Conservation (phyloP, 2,113 vertebrate genomes). For the Podiceps cristatus region DNA sequence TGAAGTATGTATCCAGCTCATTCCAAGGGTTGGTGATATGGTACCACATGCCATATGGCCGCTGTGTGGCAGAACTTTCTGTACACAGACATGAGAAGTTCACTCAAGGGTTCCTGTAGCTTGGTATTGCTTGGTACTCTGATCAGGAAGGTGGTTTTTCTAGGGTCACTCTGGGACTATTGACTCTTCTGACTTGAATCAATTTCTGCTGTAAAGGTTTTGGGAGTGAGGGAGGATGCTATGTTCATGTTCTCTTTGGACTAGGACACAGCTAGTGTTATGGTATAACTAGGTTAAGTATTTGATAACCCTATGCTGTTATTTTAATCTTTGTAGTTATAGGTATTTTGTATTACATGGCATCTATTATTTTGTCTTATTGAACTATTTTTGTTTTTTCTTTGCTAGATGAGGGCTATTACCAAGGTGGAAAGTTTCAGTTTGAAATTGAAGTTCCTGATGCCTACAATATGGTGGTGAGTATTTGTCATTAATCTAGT, state of each 20-base stretch:
- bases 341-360: not conserved
- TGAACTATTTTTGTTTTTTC: slow-evolving; percentile 34
- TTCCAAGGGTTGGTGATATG: rapidly evolving
- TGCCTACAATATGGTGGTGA: slow-evolving; percentile 99
- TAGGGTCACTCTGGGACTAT: not conserved
- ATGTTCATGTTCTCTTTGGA: not conserved
- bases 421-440: slow-evolving; percentile 96
- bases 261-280: not conserved
- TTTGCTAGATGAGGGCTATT: slow-evolving; percentile 94
- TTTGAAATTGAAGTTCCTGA: slow-evolving; percentile 98
- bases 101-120: not conserved
- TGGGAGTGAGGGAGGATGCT: not conserved
- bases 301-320: not conserved
- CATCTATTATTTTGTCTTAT: not conserved
- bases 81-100: not conserved
- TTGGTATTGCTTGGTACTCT: not conserved
- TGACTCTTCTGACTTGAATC: not conserved
- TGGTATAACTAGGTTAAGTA: not conserved
- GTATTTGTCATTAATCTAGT: slow-evolving; percentile 53
- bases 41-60: rapidly evolving
- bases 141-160: not conserved
- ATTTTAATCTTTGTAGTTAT: not conserved
- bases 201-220: not conserved
- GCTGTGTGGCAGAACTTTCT: not conserved
- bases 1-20: not conserved